Base-by-base conservation (phyloP, 2,888 invertebrate genomes). In the Dasypolia templi region DNA sequence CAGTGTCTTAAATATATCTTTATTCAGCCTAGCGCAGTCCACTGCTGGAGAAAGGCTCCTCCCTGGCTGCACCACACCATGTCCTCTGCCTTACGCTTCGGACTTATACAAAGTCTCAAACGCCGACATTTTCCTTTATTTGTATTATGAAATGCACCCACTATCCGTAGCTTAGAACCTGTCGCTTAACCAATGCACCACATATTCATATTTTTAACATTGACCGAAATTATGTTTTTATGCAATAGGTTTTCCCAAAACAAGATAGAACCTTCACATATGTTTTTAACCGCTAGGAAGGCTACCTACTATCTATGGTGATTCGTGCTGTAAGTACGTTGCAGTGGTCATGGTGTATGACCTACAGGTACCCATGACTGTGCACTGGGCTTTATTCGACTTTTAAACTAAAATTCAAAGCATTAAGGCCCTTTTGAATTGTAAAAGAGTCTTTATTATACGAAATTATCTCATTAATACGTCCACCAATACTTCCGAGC, bases 221-320 rank as follows among this genome's bases (percentile, higher is more conserved):
- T 77, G 46, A 77, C 77, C 74, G 56, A 55, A 14, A 17, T 77
- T 32, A 26, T 42, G 12, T 32, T n/a, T 66, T 19, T 29, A 29
- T 5, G 70, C 79, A 59, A 51, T 79, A 44, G 51, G 35, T 39
- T 79, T 53, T 51, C 29, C 79, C 51, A 59, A 59, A 75, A 71
- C 29, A 44, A 9, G 7, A 39, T 7, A 7, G 5, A 62, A 32
- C 76, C 75, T 77, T 75, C 81, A 56, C 35, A 19, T 2, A 9
- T 22, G 0, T 1, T 19, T 39, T 4, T 75, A 79, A 59, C 79
- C 79, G 49, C 7, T 14, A 5, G 0, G 58, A 79, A 75, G 75
- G 79, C n/a, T 14, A 69, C 1, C 71, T 0, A 44, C 49, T 66
- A 69, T 51, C 49, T 66, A 69, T 51, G 42, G 49, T 51, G 42